Base-by-base conservation (phyloP, 2,888 invertebrate species). In the Malthinus seriepunctatus region DNA sequence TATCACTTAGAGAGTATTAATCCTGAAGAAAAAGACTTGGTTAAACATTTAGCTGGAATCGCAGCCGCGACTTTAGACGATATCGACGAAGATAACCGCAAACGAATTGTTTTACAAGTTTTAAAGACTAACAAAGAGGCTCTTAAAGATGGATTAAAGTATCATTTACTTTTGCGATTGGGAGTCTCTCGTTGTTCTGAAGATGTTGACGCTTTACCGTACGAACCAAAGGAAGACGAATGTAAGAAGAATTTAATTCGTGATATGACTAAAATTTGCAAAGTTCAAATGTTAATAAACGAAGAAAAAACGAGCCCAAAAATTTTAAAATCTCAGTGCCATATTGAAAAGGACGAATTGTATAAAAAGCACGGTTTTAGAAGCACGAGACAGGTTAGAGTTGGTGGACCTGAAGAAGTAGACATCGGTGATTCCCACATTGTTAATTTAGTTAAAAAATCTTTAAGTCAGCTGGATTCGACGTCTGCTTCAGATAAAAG, bases 291-390 rank as follows among this genome's bases (percentile, higher is more conserved):
- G 38, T 80, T 82, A 60, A 76, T 73, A 48, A 76, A 77, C 0
- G 75, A 79, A 39, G 71, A 78, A 56, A 72, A 75, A 32, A 71
- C 69, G 23, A 69, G 73, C 39, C 81, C 82, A 0, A 80, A 80
- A 68, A 74, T 86, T 10, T 63, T 83, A 5, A 81, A 79, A 62
- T 79, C 80, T 3, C 80, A 81, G 63, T 86, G 86, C 70, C 78
- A 80, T 15, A 79, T 72, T 23, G 74, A 73, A 55, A 69, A 70
- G 35, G 72, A 42, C 10, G 39, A 42, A 11, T 42, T 42, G 15
- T 14, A 42, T n/a, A 42, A 42, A n/a, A 42, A 42, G 15, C 14
- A n/a, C 15, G 7, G 14, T 1, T 42, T n/a, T 15, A 23, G 23
- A 23, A 39, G n/a, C 15, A 15, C 11, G 23, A 42, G 39, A 23